Conservation (phyloP, 2,113 vertebrate species). For the Mesembrinibis cayennensis region DNA sequence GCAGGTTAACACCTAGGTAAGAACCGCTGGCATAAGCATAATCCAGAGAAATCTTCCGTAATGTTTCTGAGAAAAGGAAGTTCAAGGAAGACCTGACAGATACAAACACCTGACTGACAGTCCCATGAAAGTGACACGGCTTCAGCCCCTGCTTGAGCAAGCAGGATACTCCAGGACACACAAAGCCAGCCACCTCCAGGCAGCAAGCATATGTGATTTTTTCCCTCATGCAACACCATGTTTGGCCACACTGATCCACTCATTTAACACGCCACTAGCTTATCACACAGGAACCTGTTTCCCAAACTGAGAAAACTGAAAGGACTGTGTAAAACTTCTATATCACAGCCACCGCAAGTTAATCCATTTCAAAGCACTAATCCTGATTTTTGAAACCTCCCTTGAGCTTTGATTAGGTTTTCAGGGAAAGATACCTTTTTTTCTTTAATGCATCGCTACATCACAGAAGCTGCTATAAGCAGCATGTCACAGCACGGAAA, state of each 20-base stretch:
- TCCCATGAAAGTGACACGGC: fast-evolving
- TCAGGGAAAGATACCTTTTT: neutral
- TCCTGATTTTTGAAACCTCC: neutral
- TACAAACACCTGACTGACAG: neutral
- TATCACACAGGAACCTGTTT: neutral
- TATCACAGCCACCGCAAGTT: neutral
- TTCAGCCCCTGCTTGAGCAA: no score
- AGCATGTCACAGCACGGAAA: neutral
- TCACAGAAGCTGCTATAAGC: neutral
- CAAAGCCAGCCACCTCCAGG: neutral
- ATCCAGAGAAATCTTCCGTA: neutral
- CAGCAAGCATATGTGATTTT: fast-evolving
- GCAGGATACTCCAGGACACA: neutral
- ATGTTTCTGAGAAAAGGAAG: neutral
- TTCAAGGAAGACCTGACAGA: neutral
- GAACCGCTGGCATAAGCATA: neutral
- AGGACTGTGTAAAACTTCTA: neutral
- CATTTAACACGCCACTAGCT: fast-evolving
- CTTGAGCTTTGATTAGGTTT: neutral
- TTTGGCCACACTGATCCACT: neutral
- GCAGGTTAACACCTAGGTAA: neutral
- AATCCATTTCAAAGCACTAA: neutral
- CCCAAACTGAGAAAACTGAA: neutral
- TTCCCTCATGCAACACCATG: neutral
- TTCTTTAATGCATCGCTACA: neutral